Evolutionary conservation across 2,113 vertebrate genomes (phyloP).

Genomic region (Thunnus maccoyii): DNA sequence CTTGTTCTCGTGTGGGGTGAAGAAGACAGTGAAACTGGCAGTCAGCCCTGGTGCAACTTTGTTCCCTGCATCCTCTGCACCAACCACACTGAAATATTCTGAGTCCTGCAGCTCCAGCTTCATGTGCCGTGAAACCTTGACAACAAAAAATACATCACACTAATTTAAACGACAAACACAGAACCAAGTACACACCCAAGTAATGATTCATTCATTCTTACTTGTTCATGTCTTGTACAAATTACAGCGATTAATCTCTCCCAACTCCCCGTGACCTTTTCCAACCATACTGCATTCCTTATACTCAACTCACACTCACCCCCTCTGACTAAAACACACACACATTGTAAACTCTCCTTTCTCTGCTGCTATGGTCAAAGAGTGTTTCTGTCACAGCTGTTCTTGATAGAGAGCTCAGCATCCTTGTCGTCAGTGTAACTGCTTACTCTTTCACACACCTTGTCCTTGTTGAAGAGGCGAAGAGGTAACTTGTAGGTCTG

Average conservation of each 20-base stretch:
- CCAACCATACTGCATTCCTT: neutral
- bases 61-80: slow-evolving; percentile 68
- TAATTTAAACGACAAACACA: slow-evolving; percentile 17
- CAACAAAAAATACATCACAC: slow-evolving; percentile 14
- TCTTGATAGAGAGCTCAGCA: neutral
- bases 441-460: slow-evolving; percentile 71
- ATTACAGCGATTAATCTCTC: slow-evolving; percentile 28
- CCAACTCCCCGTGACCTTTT: slow-evolving; percentile 36
- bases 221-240: slow-evolving; percentile 30
- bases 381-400: neutral
- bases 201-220: slow-evolving; percentile 38
- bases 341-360: neutral
- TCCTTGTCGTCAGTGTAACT: neutral
- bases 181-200: neutral
- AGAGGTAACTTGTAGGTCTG: slow-evolving; percentile 87
- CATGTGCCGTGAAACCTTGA: slow-evolving; percentile 84
- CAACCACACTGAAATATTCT: slow-evolving; percentile 85
- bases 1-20: slow-evolving; percentile 90
- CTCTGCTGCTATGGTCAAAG: neutral
- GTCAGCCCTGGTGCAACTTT: slow-evolving; percentile 87
- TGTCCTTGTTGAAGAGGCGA: slow-evolving; percentile 88
- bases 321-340: neutral
- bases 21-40: slow-evolving; percentile 83
- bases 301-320: slow-evolving; percentile 5
- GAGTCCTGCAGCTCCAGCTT: slow-evolving; percentile 86